Evolutionary conservation across 2,797 vertebrate genomes (phyloP).

Genomic region (Hapalemur alaotrensis): DNA sequence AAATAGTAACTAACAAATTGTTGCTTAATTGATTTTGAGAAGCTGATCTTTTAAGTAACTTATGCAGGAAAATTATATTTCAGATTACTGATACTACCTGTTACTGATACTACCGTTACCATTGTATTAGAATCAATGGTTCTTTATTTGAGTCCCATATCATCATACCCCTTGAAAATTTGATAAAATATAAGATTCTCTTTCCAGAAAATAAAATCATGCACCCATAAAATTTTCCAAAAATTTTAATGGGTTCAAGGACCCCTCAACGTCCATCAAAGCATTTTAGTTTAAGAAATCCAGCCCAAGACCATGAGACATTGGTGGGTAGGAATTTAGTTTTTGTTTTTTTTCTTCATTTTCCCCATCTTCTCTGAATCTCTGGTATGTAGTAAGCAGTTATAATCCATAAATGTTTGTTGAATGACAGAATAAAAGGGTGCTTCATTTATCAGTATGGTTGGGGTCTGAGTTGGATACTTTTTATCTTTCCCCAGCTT

Average conservation of each 20-base stretch:
- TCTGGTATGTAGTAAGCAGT: neutral
- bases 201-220: neutral
- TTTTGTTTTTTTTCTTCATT: neutral
- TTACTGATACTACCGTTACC: neutral
- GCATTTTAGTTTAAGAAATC: constrained; percentile 26
- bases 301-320: neutral
- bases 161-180: neutral
- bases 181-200: neutral
- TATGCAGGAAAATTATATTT: constrained; percentile 31
- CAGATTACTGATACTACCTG: neutral
- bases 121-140: constrained; percentile 15
- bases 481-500: neutral
- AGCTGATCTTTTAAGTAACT: constrained; percentile 40
- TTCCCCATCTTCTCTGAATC: neutral
- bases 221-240: neutral
- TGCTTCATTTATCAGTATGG: neutral
- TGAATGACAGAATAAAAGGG: neutral
- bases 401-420: neutral
- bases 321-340: neutral
- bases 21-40: constrained; percentile 36
- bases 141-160: neutral
- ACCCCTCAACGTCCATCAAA: neutral
- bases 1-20: constrained; percentile 32
- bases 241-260: neutral
- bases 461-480: neutral